A percentile compares a stretch with the other conserved stretches of the same genome.
Conservation (phyloP, 2,113 vertebrate genomes). For the Vulpes lagopus region DNA sequence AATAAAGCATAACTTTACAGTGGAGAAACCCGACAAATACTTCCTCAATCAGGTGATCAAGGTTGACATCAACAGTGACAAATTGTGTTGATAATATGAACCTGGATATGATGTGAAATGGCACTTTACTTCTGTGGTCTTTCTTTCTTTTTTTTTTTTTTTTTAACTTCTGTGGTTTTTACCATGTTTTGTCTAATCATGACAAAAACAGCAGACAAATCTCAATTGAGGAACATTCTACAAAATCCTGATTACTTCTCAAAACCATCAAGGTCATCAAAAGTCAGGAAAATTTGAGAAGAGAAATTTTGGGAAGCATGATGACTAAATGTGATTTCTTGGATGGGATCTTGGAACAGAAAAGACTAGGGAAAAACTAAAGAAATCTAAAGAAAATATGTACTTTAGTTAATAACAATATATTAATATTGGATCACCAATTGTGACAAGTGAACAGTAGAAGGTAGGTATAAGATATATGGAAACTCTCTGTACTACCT, state of each 20-base stretch:
- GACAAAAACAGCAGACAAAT: neutral
- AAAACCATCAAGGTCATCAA: slow-evolving; percentile 16
- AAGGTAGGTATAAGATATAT: neutral
- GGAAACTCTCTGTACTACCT: neutral
- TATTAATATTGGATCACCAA: neutral
- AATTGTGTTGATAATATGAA: neutral
- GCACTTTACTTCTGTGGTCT: neutral
- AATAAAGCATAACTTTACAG: neutral
- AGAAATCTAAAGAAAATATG: neutral
- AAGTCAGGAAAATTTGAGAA: neutral
- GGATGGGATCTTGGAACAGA: neutral
- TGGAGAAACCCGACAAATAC: neutral
- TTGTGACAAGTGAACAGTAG: neutral
- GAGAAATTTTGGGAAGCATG: neutral
- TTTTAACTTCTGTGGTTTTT: neutral
- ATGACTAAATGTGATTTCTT: neutral
- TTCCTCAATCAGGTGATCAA: neutral
- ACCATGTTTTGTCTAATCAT: neutral
- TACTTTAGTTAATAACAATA: neutral
- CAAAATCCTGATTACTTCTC: neutral
- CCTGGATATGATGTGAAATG: neutral
- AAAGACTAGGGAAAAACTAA: neutral
- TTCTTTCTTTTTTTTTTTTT: too few relatives aligned
- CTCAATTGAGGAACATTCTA: neutral
- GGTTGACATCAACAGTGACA: neutral